Evolutionary conservation across 1,140 invertebrate genomes (phyloP), one percentile per base, ranked within the genome.

Genomic region (Drosophila tropicalis): DNA sequence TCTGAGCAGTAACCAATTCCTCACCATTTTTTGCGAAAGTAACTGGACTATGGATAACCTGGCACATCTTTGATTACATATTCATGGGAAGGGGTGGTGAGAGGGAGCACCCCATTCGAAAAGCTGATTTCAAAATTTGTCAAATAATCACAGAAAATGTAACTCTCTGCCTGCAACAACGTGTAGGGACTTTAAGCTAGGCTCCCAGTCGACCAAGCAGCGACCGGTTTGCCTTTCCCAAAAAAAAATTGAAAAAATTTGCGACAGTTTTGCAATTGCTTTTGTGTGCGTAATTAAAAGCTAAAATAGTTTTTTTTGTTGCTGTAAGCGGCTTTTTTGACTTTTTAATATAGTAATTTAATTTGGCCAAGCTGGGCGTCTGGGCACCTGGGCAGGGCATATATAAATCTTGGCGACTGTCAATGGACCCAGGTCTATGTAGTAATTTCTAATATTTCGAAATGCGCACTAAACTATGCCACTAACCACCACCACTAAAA

Each of bases 221-320:
- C 76, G 80, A 87, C 84, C 84, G 84, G 84, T 87, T 87, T 87
- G 84, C 84, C 84, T 87, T 87, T 87, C 84, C 80, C 72, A 74
- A 86, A 85, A 72, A 68, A 54, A 51, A 19, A 34, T 22, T 55
- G 51, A 44, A 34, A 65, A 40, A 62, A 64, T 69, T 51, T n/a
- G 63, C 58, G 64, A 68, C 62, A 81, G 62, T 87, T 84, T 89
- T 79, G 84, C 80, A 87, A 87, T 80, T 41, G 68, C 61, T 71
- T 77, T 78, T 78, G 81, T 78, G 81, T 87, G 84, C 84, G 84
- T 87, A 87, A 87, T 87, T 87, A 84, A 87, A 87, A 80, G 77
- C 78, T 67, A 73, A 72, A 62, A 51, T 51, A 70, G 67, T 78
- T 64, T 68, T 65, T 68, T 79, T 71, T 67, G 19, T 61, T 34